Conservation (phyloP, 2,113 vertebrate species). For the Tenrec ecaudatus region DNA sequence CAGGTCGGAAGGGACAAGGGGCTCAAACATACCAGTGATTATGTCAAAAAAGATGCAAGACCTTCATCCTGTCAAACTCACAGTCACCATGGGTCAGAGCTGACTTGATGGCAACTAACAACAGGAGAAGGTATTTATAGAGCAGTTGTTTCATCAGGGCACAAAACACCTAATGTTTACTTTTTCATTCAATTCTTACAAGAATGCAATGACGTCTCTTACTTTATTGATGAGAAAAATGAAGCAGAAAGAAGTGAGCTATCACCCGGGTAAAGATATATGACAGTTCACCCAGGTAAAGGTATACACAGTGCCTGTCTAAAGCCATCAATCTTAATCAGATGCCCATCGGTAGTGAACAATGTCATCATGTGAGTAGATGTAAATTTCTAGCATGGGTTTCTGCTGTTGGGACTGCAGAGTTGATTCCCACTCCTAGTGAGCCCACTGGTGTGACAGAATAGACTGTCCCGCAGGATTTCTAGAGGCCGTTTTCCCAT, state of each 20-base stretch:
- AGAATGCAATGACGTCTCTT: neutral
- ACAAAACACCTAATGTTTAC: slow-evolving; percentile 15
- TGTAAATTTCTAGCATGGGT: neutral
- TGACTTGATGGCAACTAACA: neutral
- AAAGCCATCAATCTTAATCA: neutral
- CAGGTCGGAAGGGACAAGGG: neutral
- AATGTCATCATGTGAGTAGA: neutral
- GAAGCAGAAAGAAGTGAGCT: neutral
- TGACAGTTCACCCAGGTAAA: neutral
- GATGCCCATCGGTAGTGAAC: neutral
- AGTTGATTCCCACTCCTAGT: neutral
- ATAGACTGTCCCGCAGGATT: neutral
- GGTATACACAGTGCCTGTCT: neutral
- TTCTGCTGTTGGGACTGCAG: neutral
- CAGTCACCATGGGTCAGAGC: neutral
- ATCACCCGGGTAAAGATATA: neutral
- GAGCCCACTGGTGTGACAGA: neutral
- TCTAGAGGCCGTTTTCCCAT: neutral
- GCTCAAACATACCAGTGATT: neutral
- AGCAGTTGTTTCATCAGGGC: neutral
- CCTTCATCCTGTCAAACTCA: neutral
- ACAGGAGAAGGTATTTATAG: neutral
- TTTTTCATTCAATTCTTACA: slow-evolving; percentile 28
- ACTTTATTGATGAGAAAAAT: slow-evolving; percentile 47
- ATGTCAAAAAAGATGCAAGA: neutral